Evolutionary conservation across 2,113 vertebrate genomes (phyloP).

Genomic region (Percina caprodes): DNA sequence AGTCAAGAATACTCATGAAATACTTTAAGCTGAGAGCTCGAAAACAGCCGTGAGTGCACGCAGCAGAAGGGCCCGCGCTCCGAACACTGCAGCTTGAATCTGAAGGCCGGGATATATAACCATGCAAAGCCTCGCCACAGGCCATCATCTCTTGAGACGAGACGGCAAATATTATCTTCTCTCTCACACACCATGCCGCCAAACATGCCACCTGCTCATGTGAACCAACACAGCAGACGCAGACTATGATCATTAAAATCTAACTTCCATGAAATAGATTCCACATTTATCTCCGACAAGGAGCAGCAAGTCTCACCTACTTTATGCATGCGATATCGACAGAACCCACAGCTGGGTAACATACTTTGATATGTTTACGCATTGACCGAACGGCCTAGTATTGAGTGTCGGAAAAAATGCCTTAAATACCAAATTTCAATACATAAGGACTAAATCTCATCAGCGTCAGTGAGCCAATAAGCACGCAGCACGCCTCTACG

Average conservation of each 20-base stretch:
- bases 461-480: no score
- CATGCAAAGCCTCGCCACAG: constrained; percentile 17
- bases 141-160: constrained; percentile 3
- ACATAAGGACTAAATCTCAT: no score
- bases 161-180: constrained; percentile 2
- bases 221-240: not conserved
- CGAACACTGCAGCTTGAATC: not conserved
- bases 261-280: constrained; percentile 4
- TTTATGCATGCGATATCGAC: not conserved
- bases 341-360: no score
- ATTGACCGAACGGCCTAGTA: no score
- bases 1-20: constrained; percentile 15
- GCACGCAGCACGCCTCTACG: no score
- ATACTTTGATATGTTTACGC: no score
- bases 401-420: no score
- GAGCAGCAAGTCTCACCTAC: not conserved
- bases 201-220: constrained; percentile 19
- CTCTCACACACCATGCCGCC: not conserved
- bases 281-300: not conserved
- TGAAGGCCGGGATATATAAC: not conserved
- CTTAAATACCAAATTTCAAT: no score
- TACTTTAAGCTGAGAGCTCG: constrained; percentile 28
- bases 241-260: not conserved
- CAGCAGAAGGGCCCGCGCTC: constrained; percentile 4
- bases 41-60: constrained; percentile 7